Conservation (phyloP, 2,797 vertebrate genomes). For the Aeoliscus strigatus region DNA sequence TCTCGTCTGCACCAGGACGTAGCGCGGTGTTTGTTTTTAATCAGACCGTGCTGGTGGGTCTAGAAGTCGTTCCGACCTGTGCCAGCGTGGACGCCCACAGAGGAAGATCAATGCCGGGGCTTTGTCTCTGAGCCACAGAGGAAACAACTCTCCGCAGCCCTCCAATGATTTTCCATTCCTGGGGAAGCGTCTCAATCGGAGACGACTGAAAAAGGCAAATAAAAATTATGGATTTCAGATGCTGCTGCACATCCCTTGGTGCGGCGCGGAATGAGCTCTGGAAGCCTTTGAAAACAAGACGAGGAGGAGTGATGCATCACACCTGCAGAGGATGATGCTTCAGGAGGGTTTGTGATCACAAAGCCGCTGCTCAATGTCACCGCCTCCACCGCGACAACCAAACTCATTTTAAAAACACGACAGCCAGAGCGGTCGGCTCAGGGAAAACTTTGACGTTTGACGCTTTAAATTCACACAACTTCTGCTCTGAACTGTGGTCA, state of each 20-base stretch:
- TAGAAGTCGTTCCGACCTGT: too few species aligned
- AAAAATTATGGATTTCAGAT: constrained; percentile 20
- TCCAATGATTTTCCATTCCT: constrained; percentile 42
- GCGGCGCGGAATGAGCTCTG: constrained; percentile 29
- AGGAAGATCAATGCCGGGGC: constrained; percentile 33
- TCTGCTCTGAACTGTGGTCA: too few species aligned
- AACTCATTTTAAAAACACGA: too few species aligned
- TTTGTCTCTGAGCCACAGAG: constrained; percentile 31
- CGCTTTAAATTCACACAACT: too few species aligned
- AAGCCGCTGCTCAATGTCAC: too few species aligned
- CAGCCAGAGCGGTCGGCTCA: too few species aligned
- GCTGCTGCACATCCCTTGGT: constrained; percentile 38
- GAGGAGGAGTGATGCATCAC: constrained; percentile 42
- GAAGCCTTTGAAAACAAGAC: constrained; percentile 40
- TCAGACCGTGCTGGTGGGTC: too few species aligned
- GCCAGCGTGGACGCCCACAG: constrained; percentile 22
- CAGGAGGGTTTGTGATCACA: too few species aligned
- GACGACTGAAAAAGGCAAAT: constrained; percentile 2
- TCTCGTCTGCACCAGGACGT: too few species aligned
- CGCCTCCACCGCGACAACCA: too few species aligned
- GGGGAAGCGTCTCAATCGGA: constrained; percentile 17
- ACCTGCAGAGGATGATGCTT: constrained; percentile 24
- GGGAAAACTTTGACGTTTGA: too few species aligned
- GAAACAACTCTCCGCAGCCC: constrained; percentile 38
- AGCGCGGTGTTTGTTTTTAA: constrained; percentile 1